These are phyloP conservation scores for Halcyon malimbica DNA, from an alignment of 2,113 vertebrate species.

Conservation along the genomic window DNA sequence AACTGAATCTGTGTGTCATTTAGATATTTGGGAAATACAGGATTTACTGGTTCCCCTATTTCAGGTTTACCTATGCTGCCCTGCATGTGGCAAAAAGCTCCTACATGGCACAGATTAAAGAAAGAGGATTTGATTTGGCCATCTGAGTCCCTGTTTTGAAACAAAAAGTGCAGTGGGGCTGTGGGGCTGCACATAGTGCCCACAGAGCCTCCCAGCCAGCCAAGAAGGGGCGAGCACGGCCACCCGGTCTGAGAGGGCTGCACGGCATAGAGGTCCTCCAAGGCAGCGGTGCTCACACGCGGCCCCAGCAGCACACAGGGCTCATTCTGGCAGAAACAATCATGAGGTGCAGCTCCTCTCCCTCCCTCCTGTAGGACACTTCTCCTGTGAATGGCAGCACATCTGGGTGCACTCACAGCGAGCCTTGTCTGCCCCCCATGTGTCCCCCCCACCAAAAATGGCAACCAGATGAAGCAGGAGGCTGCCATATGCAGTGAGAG, in stretches of 20 bases:
- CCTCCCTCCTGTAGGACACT: not conserved
- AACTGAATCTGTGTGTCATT: not conserved
- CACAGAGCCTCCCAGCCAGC: not conserved
- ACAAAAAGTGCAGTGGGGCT: accelerated
- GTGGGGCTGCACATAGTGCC: accelerated
- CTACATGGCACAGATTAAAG: not conserved
- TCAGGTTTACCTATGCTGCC: not conserved
- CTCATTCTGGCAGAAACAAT: not conserved
- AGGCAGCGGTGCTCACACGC: accelerated
- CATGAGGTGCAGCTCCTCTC: not conserved
- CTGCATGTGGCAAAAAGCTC: not conserved
- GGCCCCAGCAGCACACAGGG: not conserved
- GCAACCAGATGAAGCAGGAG: not conserved
- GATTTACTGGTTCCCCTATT: not conserved
- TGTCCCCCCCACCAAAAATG: not conserved
- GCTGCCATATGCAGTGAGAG: not conserved
- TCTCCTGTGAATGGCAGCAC: not conserved
- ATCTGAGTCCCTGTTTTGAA: not conserved
- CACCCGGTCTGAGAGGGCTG: accelerated
- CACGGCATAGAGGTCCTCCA: accelerated
- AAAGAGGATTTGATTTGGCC: not conserved
- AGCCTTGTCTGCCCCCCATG: not conserved
- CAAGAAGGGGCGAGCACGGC: not conserved
- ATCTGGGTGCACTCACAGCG: not conserved
- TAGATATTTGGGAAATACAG: not conserved